A percentile compares a stretch with the other conserved stretches of the same genome.
phyloP scores from a whole-genome alignment of 2,113 vertebrate species.

The Cheirogaleus medius region DNA sequence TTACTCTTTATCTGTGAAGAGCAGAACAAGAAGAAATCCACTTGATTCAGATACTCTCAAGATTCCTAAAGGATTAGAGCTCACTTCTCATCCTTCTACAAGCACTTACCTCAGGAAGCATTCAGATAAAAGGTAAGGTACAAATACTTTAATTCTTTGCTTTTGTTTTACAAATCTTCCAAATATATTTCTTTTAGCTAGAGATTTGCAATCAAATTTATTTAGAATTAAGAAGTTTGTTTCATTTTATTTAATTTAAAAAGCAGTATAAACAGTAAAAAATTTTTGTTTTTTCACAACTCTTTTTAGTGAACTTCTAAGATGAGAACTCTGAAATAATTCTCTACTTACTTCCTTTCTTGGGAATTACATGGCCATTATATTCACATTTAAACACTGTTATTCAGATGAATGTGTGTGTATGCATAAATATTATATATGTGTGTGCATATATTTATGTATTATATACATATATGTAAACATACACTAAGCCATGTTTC shows the following conservation, averaged over 20 bases:
- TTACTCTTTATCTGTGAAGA: slow-evolving; percentile 62
- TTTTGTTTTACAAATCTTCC: slow-evolving; percentile 34
- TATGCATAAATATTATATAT: background rate
- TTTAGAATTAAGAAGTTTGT: slow-evolving; percentile 44
- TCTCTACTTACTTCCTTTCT: background rate
- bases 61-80: slow-evolving; percentile 14
- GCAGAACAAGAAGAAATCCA: slow-evolving; percentile 55
- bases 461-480: background rate
- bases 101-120: background rate
- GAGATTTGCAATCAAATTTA: background rate
- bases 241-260: slow-evolving; percentile 25
- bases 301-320: slow-evolving; percentile 25
- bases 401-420: background rate
- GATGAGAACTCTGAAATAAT: slow-evolving; percentile 28
- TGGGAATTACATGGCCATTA: background rate
- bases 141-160: background rate
- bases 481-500: background rate
- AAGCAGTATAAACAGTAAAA: background rate
- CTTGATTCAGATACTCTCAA: slow-evolving; percentile 4
- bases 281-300: background rate
- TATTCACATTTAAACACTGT: background rate
- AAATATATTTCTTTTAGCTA: slow-evolving; percentile 9
- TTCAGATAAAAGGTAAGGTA: slow-evolving; percentile 58
- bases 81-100: slow-evolving; percentile 27
- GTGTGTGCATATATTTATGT: background rate